These are phyloP conservation scores for Falco punctatus DNA, from an alignment of 2,113 vertebrate genomes.

Conservation along the genomic window DNA sequence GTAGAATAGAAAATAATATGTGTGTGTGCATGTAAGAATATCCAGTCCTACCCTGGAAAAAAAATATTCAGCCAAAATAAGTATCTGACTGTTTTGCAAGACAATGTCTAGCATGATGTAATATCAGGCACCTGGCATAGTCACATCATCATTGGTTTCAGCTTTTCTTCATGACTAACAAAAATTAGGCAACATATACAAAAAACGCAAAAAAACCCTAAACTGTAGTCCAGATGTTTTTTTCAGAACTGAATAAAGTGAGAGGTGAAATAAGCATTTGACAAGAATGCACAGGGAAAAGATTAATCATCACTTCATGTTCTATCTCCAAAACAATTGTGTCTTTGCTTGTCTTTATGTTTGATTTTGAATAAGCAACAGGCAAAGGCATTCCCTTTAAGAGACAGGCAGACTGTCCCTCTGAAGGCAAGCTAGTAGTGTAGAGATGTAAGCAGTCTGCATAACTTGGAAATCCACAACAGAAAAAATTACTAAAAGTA, in stretches of 20 bases:
- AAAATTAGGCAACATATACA: slow-evolving; percentile 80
- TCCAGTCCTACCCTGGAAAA: not conserved
- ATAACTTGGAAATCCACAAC: not conserved
- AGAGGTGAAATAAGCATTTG: slow-evolving; percentile 88
- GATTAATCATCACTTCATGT: slow-evolving; percentile 85
- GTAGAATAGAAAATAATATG: not conserved
- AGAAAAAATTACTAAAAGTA: slow-evolving; percentile 1
- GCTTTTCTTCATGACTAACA: slow-evolving; percentile 63
- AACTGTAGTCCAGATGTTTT: slow-evolving; percentile 88
- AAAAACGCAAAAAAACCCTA: not conserved
- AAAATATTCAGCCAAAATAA: not conserved
- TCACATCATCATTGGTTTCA: slow-evolving; percentile 52
- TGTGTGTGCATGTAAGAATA: not conserved
- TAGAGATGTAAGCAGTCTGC: slow-evolving; percentile 7
- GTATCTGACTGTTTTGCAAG: slow-evolving; percentile 21
- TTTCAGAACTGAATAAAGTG: slow-evolving; percentile 87
- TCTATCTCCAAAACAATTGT: slow-evolving; percentile 70
- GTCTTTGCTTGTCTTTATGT: slow-evolving; percentile 66
- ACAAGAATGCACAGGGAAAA: slow-evolving; percentile 84
- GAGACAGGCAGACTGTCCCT: not conserved
- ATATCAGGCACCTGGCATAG: slow-evolving; percentile 58
- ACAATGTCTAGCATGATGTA: slow-evolving; percentile 15
- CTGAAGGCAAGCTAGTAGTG: not conserved
- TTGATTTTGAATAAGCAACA: slow-evolving; percentile 61
- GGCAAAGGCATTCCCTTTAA: not conserved